Base-by-base conservation (phyloP, 2,888 invertebrate species). In the Dascillus cervinus region DNA sequence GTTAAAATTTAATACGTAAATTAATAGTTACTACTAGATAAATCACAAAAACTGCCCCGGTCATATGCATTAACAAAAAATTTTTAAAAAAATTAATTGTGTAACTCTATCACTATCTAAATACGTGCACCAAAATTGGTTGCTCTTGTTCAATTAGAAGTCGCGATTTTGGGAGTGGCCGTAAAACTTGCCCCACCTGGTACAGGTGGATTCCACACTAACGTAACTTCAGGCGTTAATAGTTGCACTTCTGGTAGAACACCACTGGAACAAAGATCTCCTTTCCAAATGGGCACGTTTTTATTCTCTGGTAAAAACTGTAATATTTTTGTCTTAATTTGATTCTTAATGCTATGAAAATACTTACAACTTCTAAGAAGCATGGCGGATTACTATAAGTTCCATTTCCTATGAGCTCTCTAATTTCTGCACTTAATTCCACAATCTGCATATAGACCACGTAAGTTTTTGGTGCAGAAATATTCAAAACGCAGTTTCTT, bases 121-220 rank as follows among this genome's bases (percentile, higher is more conserved):
- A n/a, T n/a, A n/a, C n/a, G n/a, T n/a, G n/a, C n/a, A n/a, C n/a
- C n/a, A n/a, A n/a, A n/a, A n/a, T n/a, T n/a, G n/a, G n/a, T n/a
- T n/a, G n/a, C n/a, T n/a, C n/a, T n/a, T n/a, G n/a, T n/a, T n/a
- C n/a, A n/a, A n/a, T n/a, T n/a, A n/a, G n/a, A n/a, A n/a, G n/a
- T n/a, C n/a, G n/a, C n/a, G n/a, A n/a, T n/a, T n/a, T n/a, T n/a
- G n/a, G n/a, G n/a, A n/a, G n/a, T n/a, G n/a, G n/a, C n/a, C n/a
- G n/a, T n/a, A n/a, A n/a, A n/a, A n/a, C n/a, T n/a, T n/a, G n/a
- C n/a, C n/a, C n/a, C n/a, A n/a, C n/a, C n/a, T n/a, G n/a, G n/a
- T n/a, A n/a, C n/a, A n/a, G 58, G 57, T 3, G 56, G 53, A 11
- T 34, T 43, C 58, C 58, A 60, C n/a, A 50, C 28, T 6, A 59